phyloP scores from a whole-genome alignment of 2,113 vertebrate species.

The Perognathus longimembris region DNA sequence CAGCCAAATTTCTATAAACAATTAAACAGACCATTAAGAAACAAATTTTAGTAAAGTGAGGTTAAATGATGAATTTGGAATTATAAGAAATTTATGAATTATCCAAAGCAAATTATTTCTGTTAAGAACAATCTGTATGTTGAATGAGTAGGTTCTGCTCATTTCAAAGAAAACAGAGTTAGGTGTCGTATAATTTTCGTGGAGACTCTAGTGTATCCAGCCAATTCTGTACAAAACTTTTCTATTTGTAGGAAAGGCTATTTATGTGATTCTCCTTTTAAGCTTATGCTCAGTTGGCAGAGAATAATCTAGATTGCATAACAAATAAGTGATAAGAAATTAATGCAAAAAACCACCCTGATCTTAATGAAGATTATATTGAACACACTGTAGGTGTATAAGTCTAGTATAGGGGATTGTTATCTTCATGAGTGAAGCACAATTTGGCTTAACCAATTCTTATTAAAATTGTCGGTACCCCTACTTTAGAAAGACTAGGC shows the following conservation, averaged over 20 bases:
- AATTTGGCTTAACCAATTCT: not conserved
- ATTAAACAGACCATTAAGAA: conserved; percentile 56
- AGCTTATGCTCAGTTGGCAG: not conserved
- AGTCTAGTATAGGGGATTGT: not conserved
- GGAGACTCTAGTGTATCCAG: not conserved
- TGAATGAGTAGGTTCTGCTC: not conserved
- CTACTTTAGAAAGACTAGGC: conserved; percentile 12
- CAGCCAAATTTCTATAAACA: conserved; percentile 69
- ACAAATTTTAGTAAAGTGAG: conserved; percentile 9
- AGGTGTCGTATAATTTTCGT: not conserved
- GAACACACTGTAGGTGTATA: not conserved
- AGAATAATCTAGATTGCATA: not conserved
- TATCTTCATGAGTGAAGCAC: not conserved
- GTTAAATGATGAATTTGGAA: conserved; percentile 12
- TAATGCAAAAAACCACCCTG: conserved; percentile 17
- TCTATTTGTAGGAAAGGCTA: not conserved
- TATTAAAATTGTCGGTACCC: conserved; percentile 51
- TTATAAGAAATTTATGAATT: not conserved
- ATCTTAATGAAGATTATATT: not conserved
- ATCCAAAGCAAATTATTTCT: not conserved
- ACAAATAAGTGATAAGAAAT: not conserved
- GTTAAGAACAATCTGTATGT: not conserved
- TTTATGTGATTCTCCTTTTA: not conserved
- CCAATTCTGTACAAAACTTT: not conserved
- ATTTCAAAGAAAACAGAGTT: not conserved